Base-by-base conservation (phyloP, 64 coral and sea anemone genomes). In the Exaiptasia diaphana region DNA sequence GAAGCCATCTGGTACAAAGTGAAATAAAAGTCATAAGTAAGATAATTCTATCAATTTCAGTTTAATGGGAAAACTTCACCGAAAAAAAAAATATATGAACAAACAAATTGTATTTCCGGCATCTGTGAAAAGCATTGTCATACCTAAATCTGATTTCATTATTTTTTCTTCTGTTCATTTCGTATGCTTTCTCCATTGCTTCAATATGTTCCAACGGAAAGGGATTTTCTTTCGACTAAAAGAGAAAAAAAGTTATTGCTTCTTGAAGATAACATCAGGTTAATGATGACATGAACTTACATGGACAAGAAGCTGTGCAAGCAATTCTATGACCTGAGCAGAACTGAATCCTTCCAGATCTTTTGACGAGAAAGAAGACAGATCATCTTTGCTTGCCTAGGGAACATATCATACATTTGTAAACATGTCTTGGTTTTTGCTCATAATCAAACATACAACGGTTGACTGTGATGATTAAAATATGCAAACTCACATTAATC, bases 91-190 rank as follows among this genome's bases (percentile, higher is more conserved):
- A 52, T 52, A 52, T 10, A 52, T n/a, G 10, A 12, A 52, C n/a
- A 10, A 52, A 52, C 10, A 10, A 52, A 52, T 52, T n/a, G n/a
- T 10, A 52, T 52, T 10, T 52, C 10, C 49, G 49, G 49, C 49
- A 12, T 52, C 13, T 28, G 30, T 4, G 17, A 17, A 39, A 60
- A 24, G 15, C 42, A 10, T 5, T 11, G 52, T 54, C 74, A 71
- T 33, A 94, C 91, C 91, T 94, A 30, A 94, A 94, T 38, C 82
- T 87, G 81, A 94, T 89, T 38, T 94, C 91, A 48, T 85, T 60
- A 49, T 94, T 94, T 59, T 38, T 75, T 24, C 46, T 73, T 42
- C 48, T 59, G 43, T 74, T 89, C 1, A 94, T 38, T 27, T 89
- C 27, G 55, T 94, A 94, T 7, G 62, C 85, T 35, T 82, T 64